A percentile compares a stretch with the other conserved stretches of the same genome.
Evolutionary conservation across 2,113 vertebrate genomes (phyloP).

Genomic region (Salvelinus fontinalis): DNA sequence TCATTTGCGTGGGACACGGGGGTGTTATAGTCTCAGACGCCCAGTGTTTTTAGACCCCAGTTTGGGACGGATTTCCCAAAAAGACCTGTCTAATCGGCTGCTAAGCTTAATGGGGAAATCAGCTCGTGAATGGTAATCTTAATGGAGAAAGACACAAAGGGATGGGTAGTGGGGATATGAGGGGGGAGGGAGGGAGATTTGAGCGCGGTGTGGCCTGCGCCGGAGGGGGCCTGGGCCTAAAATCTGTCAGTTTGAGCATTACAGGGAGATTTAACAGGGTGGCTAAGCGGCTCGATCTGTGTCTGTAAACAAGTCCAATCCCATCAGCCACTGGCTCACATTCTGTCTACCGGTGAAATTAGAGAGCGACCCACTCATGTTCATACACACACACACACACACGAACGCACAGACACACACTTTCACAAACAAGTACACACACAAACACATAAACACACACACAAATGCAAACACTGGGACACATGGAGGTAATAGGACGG

Average conservation of each 20-base stretch:
- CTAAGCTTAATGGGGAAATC: conserved; percentile 65
- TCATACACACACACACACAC: background rate
- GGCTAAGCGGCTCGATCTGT: conserved; percentile 73
- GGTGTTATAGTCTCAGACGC: conserved; percentile 28
- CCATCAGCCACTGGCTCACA: conserved; percentile 79
- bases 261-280: conserved; percentile 80
- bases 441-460: too few relatives aligned
- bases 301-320: conserved; percentile 85
- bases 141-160: conserved; percentile 66
- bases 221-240: conserved; percentile 65
- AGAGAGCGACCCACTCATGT: conserved; percentile 48
- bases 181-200: conserved; percentile 10
- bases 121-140: conserved; percentile 65
- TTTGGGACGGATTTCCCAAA: conserved; percentile 57
- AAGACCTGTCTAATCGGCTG: conserved; percentile 56
- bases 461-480: background rate
- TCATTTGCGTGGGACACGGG: background rate
- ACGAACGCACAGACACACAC: background rate
- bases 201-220: conserved; percentile 35
- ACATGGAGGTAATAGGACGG: background rate
- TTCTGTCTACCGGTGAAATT: conserved; percentile 78
- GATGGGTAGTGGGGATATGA: conserved; percentile 53
- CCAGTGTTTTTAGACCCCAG: conserved; percentile 53
- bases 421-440: too few relatives aligned
- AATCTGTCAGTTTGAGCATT: conserved; percentile 82